Evolutionary conservation across 2,113 vertebrate species (phyloP).

Genomic region (Falco punctatus): DNA sequence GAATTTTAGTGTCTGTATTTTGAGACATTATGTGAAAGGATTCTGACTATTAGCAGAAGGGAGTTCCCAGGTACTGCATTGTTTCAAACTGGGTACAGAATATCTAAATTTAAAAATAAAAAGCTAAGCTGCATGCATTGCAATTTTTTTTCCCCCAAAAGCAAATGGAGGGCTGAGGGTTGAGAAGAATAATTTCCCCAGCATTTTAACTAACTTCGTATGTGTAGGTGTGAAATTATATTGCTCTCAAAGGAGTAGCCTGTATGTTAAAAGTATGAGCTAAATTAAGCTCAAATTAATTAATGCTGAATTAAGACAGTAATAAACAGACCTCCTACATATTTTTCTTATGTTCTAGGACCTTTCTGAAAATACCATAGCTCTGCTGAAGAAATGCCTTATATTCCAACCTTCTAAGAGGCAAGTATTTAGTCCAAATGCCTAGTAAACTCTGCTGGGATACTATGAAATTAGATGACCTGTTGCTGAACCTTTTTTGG

Average conservation of each 20-base stretch:
- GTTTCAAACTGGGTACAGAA: neutral
- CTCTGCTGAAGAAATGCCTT: slow-evolving; percentile 91
- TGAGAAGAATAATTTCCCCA: neutral
- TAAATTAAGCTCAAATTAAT: neutral
- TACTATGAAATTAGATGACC: neutral
- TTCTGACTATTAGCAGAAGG: neutral
- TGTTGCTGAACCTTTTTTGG: neutral
- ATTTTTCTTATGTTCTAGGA: slow-evolving; percentile 71
- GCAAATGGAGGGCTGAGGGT: neutral
- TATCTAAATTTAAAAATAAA: neutral
- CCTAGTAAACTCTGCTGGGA: neutral
- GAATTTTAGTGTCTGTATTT: neutral
- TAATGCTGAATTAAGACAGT: neutral
- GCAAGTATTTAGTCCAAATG: slow-evolving; percentile 61
- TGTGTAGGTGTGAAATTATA: neutral
- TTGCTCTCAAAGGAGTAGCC: neutral
- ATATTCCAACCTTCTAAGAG: slow-evolving; percentile 92
- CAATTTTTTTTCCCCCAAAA: neutral
- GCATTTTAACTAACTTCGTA: neutral
- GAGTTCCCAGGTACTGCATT: neutral
- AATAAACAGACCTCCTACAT: neutral
- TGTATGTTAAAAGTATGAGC: neutral
- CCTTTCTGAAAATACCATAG: slow-evolving; percentile 82
- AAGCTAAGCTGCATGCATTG: neutral
- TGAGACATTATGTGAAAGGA: neutral